Base-by-base conservation (phyloP, 2,113 vertebrate genomes). In the Megaceryle maxima region DNA sequence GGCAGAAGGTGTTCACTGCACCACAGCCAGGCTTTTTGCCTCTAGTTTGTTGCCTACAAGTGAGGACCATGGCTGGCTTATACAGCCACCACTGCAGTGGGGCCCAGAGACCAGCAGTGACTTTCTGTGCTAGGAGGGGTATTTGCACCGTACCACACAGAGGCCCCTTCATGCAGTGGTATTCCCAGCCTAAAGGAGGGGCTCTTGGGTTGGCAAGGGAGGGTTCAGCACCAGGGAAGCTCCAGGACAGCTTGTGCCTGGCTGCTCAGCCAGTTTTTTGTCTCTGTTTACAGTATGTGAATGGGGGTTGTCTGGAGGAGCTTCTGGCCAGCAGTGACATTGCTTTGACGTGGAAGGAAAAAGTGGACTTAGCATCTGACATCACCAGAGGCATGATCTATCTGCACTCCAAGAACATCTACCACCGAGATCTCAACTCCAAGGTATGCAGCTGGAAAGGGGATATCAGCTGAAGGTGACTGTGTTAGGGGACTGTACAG, bases 351-450 rank as follows among this genome's bases (percentile, higher is more conserved):
- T 99, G 99, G 98, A 98, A 98, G 82, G 98, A 99, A 90, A 99
- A 99, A 89, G 98, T 99, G 83, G 98, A 98, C 66, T 97, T 99
- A 90, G 98, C 98, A 80, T 98, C 98, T 89, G 98, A 99, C 94
- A 98, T 99, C 88, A 98, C 98, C 79, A 96, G 98, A 92, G 99
- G 98, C 64, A 99, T 99, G 99, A 98, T 98, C 97, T 99, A 99
- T 94, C 96, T 99, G 69, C 99, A 99, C 94, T 99, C 98, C 92
- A 99, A 99, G 95, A 99, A 99, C 97, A 99, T 99, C 96, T 99
- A 99, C 95, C 99, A 99, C 97, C 97, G 99, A 84, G 99, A 99
- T 97, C 98, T 99, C 81, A 99, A 99, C 97, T 99, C 99, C 51
- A 99, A 99, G 98, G 99, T 98, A 94, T 2, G 77, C 57, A 62